Percentiles rank a stretch among this genome's conserved stretches.
Conservation (phyloP, 2,888 invertebrate genomes). For the Anoplius nigerrimus region DNA sequence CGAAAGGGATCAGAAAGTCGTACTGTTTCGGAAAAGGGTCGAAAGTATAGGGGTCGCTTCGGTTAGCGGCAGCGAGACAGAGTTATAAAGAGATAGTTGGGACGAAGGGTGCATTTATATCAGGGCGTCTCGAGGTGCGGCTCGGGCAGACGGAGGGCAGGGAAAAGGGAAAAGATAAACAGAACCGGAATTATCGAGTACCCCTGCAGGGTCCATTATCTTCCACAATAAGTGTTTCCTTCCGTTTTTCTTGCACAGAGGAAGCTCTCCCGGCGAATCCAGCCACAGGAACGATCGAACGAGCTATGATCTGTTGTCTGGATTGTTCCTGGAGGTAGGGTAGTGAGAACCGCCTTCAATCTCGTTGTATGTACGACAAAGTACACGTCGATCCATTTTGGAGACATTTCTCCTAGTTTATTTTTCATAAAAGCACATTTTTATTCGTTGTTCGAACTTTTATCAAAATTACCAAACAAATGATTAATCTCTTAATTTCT, state of each 20-base stretch:
- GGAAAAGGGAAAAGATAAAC: conserved; percentile 57
- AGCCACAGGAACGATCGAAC: background rate
- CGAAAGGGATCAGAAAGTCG: conserved; percentile 37
- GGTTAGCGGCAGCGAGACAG: conserved; percentile 32
- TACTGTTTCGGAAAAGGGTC: conserved; percentile 26
- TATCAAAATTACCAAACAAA: too few relatives aligned
- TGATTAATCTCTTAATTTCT: too few relatives aligned
- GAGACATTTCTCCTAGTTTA: too few relatives aligned
- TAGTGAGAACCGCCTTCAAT: too few relatives aligned
- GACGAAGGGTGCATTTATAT: conserved; percentile 66
- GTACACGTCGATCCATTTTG: too few relatives aligned
- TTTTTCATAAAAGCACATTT: too few relatives aligned
- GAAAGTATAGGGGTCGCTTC: conserved; percentile 10
- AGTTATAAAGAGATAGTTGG: conserved; percentile 20
- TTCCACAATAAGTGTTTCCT: conserved; percentile 41
- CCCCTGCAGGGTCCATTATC: conserved; percentile 44
- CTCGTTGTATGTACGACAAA: too few relatives aligned
- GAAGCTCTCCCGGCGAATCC: background rate
- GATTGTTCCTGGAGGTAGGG: too few relatives aligned
- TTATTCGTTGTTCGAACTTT: too few relatives aligned
- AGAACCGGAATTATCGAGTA: conserved; percentile 50
- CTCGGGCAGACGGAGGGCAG: conserved; percentile 17
- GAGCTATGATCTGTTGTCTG: background rate
- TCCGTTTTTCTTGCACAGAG: background rate
- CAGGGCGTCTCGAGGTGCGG: conserved; percentile 36